Percentiles rank a stretch among this genome's conserved stretches.
Conservation (phyloP, 2,797 vertebrate species). For the Octomys mimax region DNA sequence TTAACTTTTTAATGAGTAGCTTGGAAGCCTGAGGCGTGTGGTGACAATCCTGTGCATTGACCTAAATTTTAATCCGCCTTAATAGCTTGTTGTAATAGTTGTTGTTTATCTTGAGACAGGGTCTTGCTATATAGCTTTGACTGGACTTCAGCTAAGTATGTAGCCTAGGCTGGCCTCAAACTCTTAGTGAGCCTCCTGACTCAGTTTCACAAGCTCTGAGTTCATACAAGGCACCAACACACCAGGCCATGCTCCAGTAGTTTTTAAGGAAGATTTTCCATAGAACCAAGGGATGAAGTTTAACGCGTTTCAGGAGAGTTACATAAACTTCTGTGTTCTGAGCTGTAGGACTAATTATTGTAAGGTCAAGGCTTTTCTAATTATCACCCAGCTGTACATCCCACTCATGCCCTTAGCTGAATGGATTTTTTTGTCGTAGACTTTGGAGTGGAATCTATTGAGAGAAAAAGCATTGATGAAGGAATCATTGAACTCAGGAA, state of each 20-base stretch:
- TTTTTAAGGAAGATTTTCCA: constrained; percentile 35
- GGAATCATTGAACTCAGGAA: constrained; percentile 36
- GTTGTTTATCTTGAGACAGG: not conserved
- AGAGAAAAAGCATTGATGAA: not conserved
- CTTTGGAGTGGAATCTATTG: constrained; percentile 42
- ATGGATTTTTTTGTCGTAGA: not conserved
- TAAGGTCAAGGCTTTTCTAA: constrained; percentile 72
- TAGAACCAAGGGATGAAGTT: not conserved
- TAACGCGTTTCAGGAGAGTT: not conserved
- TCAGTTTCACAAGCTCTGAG: not conserved
- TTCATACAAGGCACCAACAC: not conserved
- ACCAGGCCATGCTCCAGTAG: not conserved
- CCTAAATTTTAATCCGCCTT: not conserved
- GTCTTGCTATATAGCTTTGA: not conserved
- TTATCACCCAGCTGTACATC: constrained; percentile 57
- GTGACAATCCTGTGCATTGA: not conserved
- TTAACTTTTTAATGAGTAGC: not conserved
- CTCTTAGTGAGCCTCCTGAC: not conserved
- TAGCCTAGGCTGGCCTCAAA: not conserved
- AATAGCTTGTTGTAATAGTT: not conserved
- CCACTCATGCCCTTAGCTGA: constrained; percentile 32
- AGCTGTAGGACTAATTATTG: constrained; percentile 51
- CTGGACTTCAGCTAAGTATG: not conserved
- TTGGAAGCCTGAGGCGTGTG: not conserved
- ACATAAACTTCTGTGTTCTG: constrained; percentile 37